Evolutionary conservation across 2,888 invertebrate species (phyloP), one percentile per base, ranked within the genome.

Genomic region (Drosophila ezoana): DNA sequence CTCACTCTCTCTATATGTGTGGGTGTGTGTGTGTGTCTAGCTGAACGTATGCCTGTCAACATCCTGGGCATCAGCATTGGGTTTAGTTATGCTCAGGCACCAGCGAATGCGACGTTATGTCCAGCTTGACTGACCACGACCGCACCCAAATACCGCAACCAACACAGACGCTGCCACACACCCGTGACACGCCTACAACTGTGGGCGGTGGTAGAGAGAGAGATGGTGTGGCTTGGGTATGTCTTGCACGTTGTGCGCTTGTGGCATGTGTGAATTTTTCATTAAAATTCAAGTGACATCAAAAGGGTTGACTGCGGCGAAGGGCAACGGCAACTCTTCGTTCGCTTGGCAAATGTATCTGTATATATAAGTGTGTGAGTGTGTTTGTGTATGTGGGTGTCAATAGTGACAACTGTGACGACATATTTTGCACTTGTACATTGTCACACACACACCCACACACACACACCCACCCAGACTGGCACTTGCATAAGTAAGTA

Each of bases 251-350:
- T 62, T 71, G 75, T 72, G 63, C 90, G 86, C 87, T 80, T 89
- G 85, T 89, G 88, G 87, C 74, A 87, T 89, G 78, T 89, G 87
- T 81, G 87, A 87, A 83, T 79, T 89, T 89, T 89, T 89, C 90
- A 89, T 90, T 89, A 89, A 89, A 89, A 89, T 89, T 81, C 90
- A 83, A 89, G 88, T 75, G 82, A 89, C 90, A 90, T 90, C 90
- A 90, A 90, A 90, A 86, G 80, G 90, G 90, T 83, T 84, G 81
- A 80, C 84, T 79, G 75, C 47, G 79, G 76, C 65, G 44, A 66
- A 58, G 53, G 61, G 41, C 74, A 44, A 33, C 20, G 40, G 47
- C 48, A 61, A 49, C 58, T 57, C 65, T 81, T 51, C 41, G 47
- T 43, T 49, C 61, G 48, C 51, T 32, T 49, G 41, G 64, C 53